Conservation (phyloP, 1,140 invertebrate species). For the Drosophila bipectinata region DNA sequence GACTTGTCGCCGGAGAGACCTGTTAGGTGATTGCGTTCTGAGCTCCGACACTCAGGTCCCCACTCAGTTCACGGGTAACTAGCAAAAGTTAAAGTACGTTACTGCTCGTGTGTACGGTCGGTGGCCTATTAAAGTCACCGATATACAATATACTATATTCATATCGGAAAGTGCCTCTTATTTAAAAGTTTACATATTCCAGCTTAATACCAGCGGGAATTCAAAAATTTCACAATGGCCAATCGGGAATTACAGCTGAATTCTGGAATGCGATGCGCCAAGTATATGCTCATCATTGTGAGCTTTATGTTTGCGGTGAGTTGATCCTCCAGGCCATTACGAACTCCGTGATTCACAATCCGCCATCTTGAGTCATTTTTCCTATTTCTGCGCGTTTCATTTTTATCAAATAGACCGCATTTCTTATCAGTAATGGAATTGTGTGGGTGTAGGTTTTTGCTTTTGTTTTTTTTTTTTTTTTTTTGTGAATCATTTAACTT, state of each 20-base stretch:
- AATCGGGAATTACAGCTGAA: slow-evolving; percentile 85
- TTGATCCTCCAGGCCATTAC: slow-evolving; percentile 63
- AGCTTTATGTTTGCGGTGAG: slow-evolving; percentile 95
- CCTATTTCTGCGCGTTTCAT: slow-evolving; percentile 11
- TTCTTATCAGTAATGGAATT: slow-evolving; percentile 32
- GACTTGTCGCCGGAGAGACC: slow-evolving; percentile 1
- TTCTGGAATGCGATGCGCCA: slow-evolving; percentile 91
- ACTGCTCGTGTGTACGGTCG: slow-evolving; percentile 8
- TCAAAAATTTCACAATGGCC: slow-evolving; percentile 56
- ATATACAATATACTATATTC: slow-evolving; percentile 48
- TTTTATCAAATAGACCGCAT: slow-evolving; percentile 22
- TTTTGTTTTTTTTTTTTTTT: not conserved
- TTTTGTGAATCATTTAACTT: slow-evolving; percentile 41
- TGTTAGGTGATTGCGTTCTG: slow-evolving; percentile 47
- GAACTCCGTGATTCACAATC: slow-evolving; percentile 10
- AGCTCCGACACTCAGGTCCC: slow-evolving; percentile 51
- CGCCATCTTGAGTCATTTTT: slow-evolving; percentile 58
- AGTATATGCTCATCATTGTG: slow-evolving; percentile 92
- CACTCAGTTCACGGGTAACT: slow-evolving; percentile 68
- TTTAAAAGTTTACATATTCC: slow-evolving; percentile 33
- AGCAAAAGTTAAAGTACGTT: slow-evolving; percentile 76
- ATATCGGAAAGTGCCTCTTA: slow-evolving; percentile 33
- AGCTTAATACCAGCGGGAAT: slow-evolving; percentile 12
- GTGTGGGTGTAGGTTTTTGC: slow-evolving; percentile 11
- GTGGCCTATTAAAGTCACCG: slow-evolving; percentile 19